phyloP scores from a whole-genome alignment of 2,113 vertebrate species.

The Serinus canaria region DNA sequence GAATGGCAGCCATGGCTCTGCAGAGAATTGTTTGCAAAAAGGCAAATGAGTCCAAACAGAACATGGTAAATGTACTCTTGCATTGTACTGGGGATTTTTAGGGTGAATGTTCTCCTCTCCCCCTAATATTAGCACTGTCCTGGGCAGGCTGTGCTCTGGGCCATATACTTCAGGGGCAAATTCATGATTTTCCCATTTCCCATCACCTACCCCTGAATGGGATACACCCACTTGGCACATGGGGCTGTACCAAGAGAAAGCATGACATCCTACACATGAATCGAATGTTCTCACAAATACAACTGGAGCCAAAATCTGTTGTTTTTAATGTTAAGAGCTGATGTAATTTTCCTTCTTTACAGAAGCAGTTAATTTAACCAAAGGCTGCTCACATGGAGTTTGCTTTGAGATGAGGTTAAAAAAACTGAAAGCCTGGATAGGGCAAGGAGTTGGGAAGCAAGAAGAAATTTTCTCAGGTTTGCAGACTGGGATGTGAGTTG shows the following conservation, averaged over 20 bases:
- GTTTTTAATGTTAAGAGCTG: not conserved
- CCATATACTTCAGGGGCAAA: not conserved
- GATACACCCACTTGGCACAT: rapidly evolving
- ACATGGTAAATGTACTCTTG: not conserved
- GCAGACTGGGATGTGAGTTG: not conserved
- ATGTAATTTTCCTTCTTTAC: not conserved
- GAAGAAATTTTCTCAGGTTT: not conserved
- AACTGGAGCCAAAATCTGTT: not conserved
- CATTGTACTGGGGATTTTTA: not conserved
- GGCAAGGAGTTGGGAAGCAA: not conserved
- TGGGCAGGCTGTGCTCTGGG: not conserved
- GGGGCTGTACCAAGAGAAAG: not conserved
- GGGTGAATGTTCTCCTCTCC: not conserved
- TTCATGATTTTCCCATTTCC: not conserved
- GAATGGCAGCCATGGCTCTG: not conserved
- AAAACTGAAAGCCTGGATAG: not conserved
- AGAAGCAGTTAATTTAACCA: not conserved
- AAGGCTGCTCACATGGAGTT: not conserved
- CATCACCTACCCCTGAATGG: not conserved
- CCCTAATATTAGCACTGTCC: not conserved
- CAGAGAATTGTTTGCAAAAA: not conserved
- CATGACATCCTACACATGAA: not conserved
- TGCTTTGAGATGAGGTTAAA: not conserved
- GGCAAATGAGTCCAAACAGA: not conserved
- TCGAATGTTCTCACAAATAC: not conserved